phyloP scores from a whole-genome alignment of 1,140 invertebrate genomes.

The Berghia stephanieae region DNA sequence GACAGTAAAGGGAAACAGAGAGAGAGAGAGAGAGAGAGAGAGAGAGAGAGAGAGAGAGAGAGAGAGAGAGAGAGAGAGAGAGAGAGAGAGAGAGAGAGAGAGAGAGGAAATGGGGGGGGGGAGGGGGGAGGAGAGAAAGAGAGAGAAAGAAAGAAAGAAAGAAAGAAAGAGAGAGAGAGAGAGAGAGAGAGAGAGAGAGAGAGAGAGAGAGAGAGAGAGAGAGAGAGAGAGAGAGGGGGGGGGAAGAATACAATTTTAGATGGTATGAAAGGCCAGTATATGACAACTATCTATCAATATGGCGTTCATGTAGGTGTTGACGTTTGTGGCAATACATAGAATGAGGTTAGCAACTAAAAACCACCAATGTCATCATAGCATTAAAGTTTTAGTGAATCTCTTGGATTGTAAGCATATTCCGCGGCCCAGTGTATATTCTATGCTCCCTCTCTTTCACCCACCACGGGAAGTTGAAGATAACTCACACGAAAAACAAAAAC shows the following conservation, averaged over 20 bases:
- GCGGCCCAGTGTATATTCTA: too few relatives aligned
- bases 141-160: constrained; percentile 19
- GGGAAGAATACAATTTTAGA: neutral
- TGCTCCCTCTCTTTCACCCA: too few relatives aligned
- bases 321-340: too few relatives aligned
- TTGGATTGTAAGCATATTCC: too few relatives aligned
- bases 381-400: too few relatives aligned
- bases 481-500: too few relatives aligned
- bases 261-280: neutral
- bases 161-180: constrained; percentile 11
- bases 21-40: neutral
- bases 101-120: too few relatives aligned
- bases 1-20: neutral
- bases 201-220: neutral
- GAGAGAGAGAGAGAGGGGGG: neutral
- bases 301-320: too few relatives aligned
- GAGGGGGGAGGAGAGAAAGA: neutral
- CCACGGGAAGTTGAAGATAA: too few relatives aligned
- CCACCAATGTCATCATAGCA: too few relatives aligned
- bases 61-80: constrained; percentile 18
- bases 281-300: neutral
- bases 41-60: constrained; percentile 24
- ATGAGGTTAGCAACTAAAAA: too few relatives aligned
- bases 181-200: neutral
- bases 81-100: neutral